Percentiles rank a stretch among this genome's conserved stretches.
These are phyloP conservation scores for Petrocephalus zakoni DNA, from an alignment of 2,113 vertebrate genomes.

Conservation along the genomic window DNA sequence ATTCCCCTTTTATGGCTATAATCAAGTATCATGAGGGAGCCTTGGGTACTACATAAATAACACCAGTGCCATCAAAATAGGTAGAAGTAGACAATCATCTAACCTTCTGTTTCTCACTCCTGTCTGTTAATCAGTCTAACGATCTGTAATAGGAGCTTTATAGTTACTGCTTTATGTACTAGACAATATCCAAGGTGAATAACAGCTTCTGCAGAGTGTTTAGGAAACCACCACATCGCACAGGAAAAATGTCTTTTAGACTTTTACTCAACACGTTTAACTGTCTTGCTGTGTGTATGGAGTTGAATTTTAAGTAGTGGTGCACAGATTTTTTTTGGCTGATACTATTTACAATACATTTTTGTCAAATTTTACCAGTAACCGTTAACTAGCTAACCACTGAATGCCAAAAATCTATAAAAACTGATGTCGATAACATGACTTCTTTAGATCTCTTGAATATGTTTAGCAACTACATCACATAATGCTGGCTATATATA, in stretches of 20 bases:
- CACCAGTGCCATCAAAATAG: not conserved
- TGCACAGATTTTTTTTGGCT: not conserved
- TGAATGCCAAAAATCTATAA: not conserved
- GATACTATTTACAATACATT: not conserved
- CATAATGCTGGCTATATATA: no score
- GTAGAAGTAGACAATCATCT: not conserved
- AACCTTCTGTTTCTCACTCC: not conserved
- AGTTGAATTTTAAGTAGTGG: not conserved
- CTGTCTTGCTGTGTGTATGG: not conserved
- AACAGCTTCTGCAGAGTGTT: not conserved
- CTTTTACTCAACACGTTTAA: not conserved
- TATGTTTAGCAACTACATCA: not conserved
- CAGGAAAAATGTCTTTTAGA: not conserved
- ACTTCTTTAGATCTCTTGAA: not conserved
- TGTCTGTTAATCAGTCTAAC: not conserved
- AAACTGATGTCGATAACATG: not conserved
- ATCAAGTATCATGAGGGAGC: not conserved
- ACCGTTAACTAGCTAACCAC: not conserved
- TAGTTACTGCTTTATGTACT: not conserved
- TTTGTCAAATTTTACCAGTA: not conserved
- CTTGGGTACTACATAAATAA: not conserved
- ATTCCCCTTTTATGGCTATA: constrained; percentile 4
- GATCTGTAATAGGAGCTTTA: not conserved
- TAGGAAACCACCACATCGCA: not conserved
- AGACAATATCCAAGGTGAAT: not conserved